phyloP scores from a whole-genome alignment of 2,888 invertebrate genomes.

The Nephrotoma appendiculata region DNA sequence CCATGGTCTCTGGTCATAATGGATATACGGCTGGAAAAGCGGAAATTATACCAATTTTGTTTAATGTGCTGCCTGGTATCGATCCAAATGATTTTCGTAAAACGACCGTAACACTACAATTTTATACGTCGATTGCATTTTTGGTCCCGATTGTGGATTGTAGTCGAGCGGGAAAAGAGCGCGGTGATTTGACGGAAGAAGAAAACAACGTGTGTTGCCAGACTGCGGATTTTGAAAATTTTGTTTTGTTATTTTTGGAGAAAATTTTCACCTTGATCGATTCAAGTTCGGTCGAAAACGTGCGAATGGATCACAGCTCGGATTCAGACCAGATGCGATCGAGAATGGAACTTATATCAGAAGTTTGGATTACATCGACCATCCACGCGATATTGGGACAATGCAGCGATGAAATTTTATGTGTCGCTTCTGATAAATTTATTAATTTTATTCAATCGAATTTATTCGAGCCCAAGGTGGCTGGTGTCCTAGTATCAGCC shows the following conservation, averaged over 20 bases:
- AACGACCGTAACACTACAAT: conserved; percentile 59
- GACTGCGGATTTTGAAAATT: conserved; percentile 79
- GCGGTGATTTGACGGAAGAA: conserved; percentile 57
- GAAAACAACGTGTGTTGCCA: conserved; percentile 62
- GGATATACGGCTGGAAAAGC: conserved; percentile 61
- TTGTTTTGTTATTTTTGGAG: conserved; percentile 72
- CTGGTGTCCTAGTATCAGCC: conserved; percentile 64
- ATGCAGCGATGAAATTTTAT: conserved; percentile 47
- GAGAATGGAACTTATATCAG: conserved; percentile 54
- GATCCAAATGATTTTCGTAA: conserved; percentile 78
- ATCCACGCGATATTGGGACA: conserved; percentile 55
- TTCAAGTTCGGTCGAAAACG: conserved; percentile 51
- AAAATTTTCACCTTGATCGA: conserved; percentile 57
- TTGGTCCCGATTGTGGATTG: conserved; percentile 77
- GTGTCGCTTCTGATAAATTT: conserved; percentile 58
- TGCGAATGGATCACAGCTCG: conserved; percentile 43
- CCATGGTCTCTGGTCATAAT: conserved; percentile 36
- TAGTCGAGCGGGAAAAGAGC: conserved; percentile 53
- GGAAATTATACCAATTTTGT: conserved; percentile 66
- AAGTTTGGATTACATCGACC: conserved; percentile 52
- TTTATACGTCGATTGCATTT: conserved; percentile 59
- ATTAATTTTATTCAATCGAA: conserved; percentile 55
- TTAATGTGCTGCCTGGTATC: conserved; percentile 71
- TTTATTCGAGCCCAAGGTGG: conserved; percentile 71
- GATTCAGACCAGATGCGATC: conserved; percentile 44